Conservation (phyloP, 2,113 vertebrate genomes). For the Syngnathus typhle region DNA sequence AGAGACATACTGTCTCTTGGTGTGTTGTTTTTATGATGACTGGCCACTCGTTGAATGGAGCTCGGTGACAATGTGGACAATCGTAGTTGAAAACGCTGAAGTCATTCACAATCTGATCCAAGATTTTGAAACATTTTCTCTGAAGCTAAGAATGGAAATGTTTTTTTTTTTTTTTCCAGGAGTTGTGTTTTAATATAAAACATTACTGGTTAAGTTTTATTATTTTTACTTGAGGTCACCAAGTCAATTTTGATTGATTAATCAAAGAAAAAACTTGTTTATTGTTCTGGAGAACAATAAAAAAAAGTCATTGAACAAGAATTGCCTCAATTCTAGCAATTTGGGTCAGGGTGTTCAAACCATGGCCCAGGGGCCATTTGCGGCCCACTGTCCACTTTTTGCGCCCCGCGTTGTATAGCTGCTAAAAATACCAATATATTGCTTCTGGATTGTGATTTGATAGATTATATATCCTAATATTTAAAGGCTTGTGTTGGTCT, state of each 20-base stretch:
- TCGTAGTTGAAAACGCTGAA: not conserved
- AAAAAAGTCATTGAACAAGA: too few species aligned
- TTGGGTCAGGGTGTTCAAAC: too few species aligned
- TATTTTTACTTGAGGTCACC: too few species aligned
- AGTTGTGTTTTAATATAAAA: not conserved
- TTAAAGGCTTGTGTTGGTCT: conserved; percentile 24
- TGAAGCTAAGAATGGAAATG: not conserved
- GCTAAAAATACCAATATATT: not conserved
- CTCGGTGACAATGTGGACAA: not conserved
- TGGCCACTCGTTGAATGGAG: not conserved
- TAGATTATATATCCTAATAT: not conserved
- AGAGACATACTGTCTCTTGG: not conserved
- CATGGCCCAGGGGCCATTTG: too few species aligned
- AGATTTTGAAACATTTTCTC: not conserved
- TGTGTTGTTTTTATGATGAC: conserved; percentile 6
- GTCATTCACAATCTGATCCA: not conserved
- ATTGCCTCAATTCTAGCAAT: too few species aligned
- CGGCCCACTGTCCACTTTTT: too few species aligned
- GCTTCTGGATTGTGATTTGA: not conserved
- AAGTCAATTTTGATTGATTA: too few species aligned
- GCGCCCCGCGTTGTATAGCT: too few species aligned
- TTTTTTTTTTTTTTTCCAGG: not conserved
- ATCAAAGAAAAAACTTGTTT: too few species aligned
- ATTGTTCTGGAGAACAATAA: too few species aligned
- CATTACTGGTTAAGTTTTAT: not conserved